Evolutionary conservation across 2,888 invertebrate genomes (phyloP).

Genomic region (Platycheirus rosarum): DNA sequence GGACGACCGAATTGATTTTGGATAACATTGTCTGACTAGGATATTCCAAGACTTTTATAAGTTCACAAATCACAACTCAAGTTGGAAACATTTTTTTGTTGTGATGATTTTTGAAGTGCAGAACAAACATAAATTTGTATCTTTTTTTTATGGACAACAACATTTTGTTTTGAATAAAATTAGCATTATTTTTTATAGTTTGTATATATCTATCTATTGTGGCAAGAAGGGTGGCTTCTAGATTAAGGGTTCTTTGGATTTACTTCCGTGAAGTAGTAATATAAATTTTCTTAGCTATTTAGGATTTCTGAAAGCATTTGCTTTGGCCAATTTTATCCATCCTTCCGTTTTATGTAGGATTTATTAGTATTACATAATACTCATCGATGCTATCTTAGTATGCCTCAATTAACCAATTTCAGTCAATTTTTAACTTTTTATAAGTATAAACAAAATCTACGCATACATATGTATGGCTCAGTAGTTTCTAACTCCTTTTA

Average conservation of each 20-base stretch:
- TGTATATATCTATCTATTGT: neutral
- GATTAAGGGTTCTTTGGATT: neutral
- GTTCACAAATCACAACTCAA: conserved; percentile 48
- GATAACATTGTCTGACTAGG: conserved; percentile 55
- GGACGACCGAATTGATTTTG: conserved; percentile 80
- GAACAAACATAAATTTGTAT: conserved; percentile 10
- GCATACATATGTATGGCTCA: too few species aligned
- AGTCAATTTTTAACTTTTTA: too few species aligned
- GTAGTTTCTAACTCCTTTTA: too few species aligned
- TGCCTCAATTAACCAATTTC: too few species aligned
- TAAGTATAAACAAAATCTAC: too few species aligned
- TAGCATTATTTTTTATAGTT: conserved; percentile 31
- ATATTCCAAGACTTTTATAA: conserved; percentile 60
- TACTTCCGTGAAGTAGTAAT: neutral
- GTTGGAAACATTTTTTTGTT: conserved; percentile 22
- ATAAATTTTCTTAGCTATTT: neutral
- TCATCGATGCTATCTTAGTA: too few species aligned
- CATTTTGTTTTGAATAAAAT: conserved; percentile 43
- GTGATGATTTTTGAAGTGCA: conserved; percentile 49
- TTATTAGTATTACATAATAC: too few species aligned
- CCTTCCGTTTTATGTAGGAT: too few species aligned
- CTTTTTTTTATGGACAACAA: conserved; percentile 2
- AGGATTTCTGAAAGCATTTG: too few species aligned
- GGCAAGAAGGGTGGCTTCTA: neutral
- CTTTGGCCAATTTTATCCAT: too few species aligned